Base-by-base conservation (phyloP, 2,888 invertebrate species). In the Anoncus sp. region DNA sequence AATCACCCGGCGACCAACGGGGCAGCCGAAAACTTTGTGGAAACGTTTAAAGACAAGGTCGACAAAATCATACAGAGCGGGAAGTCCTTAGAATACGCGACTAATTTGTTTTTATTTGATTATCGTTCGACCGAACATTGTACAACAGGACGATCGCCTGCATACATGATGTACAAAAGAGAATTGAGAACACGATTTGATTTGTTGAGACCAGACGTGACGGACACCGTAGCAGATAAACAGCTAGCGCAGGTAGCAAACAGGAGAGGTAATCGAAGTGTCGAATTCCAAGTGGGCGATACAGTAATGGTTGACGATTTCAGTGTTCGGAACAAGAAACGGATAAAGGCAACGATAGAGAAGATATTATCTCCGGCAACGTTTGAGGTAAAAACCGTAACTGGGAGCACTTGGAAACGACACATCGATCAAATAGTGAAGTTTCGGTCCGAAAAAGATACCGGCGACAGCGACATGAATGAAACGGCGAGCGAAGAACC, bases 11-110 rank as follows among this genome's bases (percentile, higher is more conserved):
- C 79, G 4, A 73, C 72, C 4, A 81, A 82, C 73, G 79, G 79
- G 20, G 73, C 74, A 49, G 81, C 80, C 7, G 81, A 84, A 63
- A 70, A 76, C 27, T 81, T 84, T 51, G 83, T 82, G 4, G 75
- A 78, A 16, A 82, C 80, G 3, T 77, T 84, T 22, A 82, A 84
- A 72, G 59, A 59, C 22, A 60, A 62, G 9, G 35, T 82, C 1
- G 60, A 57, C 31, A 82, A 77, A 70, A 65, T 73, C 10, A 43
- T 75, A 1, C 35, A 62, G 22, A 55, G 62, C 14, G 74, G 74
- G 3, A 69, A 74, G 7, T 47, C 51, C 6, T n/a, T 71, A 31
- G 69, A 74, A 24, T 24, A 59, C 53, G 69, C 77, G 35, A 31
- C 43, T n/a, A 67, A 77, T 40, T 40, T 62, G 22, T 80, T 77